phyloP scores from a whole-genome alignment of 2,888 invertebrate species.

The Agriopis aurantiaria region DNA sequence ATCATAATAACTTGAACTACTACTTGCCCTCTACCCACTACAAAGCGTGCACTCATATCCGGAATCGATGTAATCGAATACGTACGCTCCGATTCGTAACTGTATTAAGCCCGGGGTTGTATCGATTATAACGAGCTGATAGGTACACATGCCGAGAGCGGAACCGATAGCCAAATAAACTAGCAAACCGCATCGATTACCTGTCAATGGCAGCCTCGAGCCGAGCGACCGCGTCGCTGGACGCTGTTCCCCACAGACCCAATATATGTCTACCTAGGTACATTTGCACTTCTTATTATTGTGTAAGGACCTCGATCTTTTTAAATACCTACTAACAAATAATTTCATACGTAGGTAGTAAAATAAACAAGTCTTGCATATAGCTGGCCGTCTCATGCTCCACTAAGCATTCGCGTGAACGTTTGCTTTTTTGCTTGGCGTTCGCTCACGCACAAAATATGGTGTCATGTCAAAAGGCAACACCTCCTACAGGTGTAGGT shows the following conservation, averaged over 20 bases:
- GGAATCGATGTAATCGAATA: slow-evolving; percentile 65
- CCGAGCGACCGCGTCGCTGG: slow-evolving; percentile 73
- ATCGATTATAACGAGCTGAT: slow-evolving; percentile 75
- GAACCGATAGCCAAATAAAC: slow-evolving; percentile 85
- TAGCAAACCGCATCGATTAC: slow-evolving; percentile 84
- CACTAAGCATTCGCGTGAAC: too few species aligned
- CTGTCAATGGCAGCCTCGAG: slow-evolving; percentile 79
- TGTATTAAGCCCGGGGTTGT: slow-evolving; percentile 67
- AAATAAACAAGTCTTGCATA: too few species aligned
- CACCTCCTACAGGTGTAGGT: too few species aligned
- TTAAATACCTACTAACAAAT: background rate
- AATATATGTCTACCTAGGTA: slow-evolving; percentile 28
- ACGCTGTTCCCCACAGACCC: slow-evolving; percentile 61
- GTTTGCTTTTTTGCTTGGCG: too few species aligned
- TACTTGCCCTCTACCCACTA: background rate
- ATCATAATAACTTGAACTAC: background rate
- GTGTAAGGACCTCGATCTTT: background rate
- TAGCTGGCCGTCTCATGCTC: too few species aligned
- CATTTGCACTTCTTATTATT: slow-evolving; percentile 4
- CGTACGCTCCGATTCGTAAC: slow-evolving; percentile 72
- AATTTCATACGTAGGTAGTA: background rate
- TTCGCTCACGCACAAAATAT: too few species aligned
- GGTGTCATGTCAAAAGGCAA: too few species aligned
- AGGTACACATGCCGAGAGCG: slow-evolving; percentile 78
- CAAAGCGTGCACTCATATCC: slow-evolving; percentile 56